These are phyloP conservation scores for Ceratitis capitata DNA, from an alignment of 1,140 invertebrate species.

Conservation along the genomic window DNA sequence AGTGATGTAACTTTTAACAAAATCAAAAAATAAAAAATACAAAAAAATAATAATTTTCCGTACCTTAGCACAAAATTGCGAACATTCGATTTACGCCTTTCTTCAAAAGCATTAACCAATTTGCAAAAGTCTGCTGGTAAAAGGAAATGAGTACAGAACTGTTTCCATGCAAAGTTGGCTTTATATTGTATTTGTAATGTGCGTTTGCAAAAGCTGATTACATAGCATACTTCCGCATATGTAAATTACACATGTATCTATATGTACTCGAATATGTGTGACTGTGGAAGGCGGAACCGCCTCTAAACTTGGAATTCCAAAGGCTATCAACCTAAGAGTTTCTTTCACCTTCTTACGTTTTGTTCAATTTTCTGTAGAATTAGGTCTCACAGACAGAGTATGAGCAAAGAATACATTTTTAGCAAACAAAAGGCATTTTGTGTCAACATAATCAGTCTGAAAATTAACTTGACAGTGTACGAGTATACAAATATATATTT, in stretches of 20 bases:
- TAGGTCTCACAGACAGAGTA: background rate
- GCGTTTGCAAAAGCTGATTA: too few relatives aligned
- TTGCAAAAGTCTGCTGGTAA: too few relatives aligned
- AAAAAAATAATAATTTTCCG: too few relatives aligned
- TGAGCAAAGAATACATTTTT: background rate
- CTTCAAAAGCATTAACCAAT: too few relatives aligned
- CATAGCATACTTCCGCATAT: too few relatives aligned
- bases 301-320: background rate
- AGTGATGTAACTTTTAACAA: too few relatives aligned
- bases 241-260: background rate
- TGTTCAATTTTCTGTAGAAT: background rate
- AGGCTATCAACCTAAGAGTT: background rate
- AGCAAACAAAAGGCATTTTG: background rate
- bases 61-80: too few relatives aligned
- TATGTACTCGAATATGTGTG: background rate
- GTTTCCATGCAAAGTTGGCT: too few relatives aligned
- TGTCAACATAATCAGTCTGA: slow-evolving; percentile 9
- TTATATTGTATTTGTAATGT: too few relatives aligned
- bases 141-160: too few relatives aligned
- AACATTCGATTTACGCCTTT: too few relatives aligned
- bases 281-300: background rate
- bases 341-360: background rate
- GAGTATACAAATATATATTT: background rate
- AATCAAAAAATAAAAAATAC: too few relatives aligned
- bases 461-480: background rate